Percentiles rank a stretch among this genome's conserved stretches.
These are phyloP conservation scores for Botia almorhae DNA, from an alignment of 2,797 vertebrate genomes.

Conservation along the genomic window DNA sequence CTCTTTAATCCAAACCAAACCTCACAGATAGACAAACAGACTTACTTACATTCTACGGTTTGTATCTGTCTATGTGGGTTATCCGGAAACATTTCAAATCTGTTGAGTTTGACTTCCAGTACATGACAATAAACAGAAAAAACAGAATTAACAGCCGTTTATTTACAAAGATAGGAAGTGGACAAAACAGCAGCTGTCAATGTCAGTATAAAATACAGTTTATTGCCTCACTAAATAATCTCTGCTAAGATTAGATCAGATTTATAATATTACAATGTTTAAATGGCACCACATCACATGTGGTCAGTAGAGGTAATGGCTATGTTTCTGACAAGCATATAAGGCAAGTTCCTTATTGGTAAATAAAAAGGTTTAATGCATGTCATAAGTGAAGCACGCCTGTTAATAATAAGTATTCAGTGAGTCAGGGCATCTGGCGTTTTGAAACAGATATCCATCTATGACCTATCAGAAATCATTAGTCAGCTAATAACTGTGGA, in stretches of 20 bases:
- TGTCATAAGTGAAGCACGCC: background rate
- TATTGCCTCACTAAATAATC: no score
- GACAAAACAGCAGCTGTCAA: no score
- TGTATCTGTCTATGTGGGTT: background rate
- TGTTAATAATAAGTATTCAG: background rate
- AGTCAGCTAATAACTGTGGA: background rate
- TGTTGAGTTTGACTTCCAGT: background rate
- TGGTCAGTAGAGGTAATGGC: no score
- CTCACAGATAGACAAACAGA: no score
- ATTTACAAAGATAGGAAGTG: no score
- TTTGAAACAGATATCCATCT: background rate
- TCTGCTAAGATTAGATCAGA: background rate
- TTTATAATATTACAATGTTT: background rate
- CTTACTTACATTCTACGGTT: background rate
- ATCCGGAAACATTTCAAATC: conserved; percentile 8
- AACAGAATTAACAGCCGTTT: no score
- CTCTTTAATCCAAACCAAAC: background rate
- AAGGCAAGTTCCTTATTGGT: background rate
- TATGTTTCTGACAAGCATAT: background rate
- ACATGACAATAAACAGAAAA: background rate
- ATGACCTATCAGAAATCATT: conserved; percentile 1
- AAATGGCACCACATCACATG: no score
- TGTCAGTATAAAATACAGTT: no score
- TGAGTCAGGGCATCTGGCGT: no score
- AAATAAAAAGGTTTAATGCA: background rate